Evolutionary conservation across 35 echinoderm and acorn worm species (phyloP).

Genomic region (Nesometra sesokonis): DNA sequence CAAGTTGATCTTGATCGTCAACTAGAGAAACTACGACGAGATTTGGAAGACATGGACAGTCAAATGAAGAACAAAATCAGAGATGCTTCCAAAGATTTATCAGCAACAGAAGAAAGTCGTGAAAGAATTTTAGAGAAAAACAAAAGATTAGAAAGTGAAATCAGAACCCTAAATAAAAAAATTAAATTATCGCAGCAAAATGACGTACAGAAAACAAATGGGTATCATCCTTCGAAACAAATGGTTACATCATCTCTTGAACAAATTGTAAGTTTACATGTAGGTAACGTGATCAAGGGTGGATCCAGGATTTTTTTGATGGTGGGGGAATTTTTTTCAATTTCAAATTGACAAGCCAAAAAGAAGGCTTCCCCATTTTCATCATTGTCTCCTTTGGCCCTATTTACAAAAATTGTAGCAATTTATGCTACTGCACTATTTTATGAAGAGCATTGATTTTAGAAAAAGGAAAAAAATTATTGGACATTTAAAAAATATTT

Average conservation of each 20-base stretch:
- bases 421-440: too few relatives aligned
- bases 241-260: neutral
- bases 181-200: neutral
- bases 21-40: constrained; percentile 6
- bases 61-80: constrained; percentile 12
- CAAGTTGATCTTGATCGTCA: neutral
- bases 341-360: too few relatives aligned
- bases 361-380: too few relatives aligned
- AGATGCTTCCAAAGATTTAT: constrained; percentile 9
- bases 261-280: neutral
- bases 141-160: constrained; percentile 43
- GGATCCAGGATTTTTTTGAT: too few relatives aligned
- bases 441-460: too few relatives aligned
- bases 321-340: too few relatives aligned
- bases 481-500: too few relatives aligned
- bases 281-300: too few relatives aligned
- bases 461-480: too few relatives aligned
- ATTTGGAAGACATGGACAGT: constrained; percentile 34
- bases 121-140: constrained; percentile 36
- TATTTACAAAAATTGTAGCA: too few relatives aligned
- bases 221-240: neutral
- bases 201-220: neutral
- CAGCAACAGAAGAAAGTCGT: constrained; percentile 12
- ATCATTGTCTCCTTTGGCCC: too few relatives aligned
- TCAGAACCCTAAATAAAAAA: constrained; percentile 31